Evolutionary conservation across 2,113 vertebrate species (phyloP), one percentile per base, ranked within the genome.

Genomic region (Hylia prasina): DNA sequence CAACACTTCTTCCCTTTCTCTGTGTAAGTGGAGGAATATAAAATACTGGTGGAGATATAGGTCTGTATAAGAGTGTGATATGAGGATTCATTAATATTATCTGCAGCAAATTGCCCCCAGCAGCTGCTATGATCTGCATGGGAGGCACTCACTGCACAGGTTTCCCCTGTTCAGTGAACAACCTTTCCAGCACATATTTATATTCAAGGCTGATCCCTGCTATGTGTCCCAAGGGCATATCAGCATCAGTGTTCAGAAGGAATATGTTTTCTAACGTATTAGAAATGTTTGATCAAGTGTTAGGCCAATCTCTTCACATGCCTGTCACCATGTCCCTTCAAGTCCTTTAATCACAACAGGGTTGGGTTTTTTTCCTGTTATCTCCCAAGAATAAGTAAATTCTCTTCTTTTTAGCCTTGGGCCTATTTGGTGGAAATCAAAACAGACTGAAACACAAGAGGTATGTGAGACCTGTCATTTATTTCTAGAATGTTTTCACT

Each of bases 231-330:
- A 82, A 63, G 85, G 89, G 70, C 3, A 1, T 65, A 72, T 57
- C 35, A 77, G 66, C 42, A 54, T 23, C 54, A 57, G 16, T 0
- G 0, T 35, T 84, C 58, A 77, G 57, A 77, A 79, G 47, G 30
- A 93, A 40, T 65, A 96, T 10, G 2, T 71, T 64, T 94, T 76
- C 57, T 82, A 87, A 68, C 0, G 0, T 76, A 76, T 56, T 90
- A 80, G 64, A 93, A 95, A 78, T 77, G 51, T 93, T 73, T 83
- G 63, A 95, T 82, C 91, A 71, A 95, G n/a, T 69, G 63, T 69
- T 76, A 77, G 82, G 78, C 80, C 70, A 80, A n/a, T 80, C 65
- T 91, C 78, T 69, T 79, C 63, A 69, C 47, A 77, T 21, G 37
- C 45, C 27, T 93, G 70, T 88, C 82, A 85, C 65, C 58, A 28